These are phyloP conservation scores for Nematolebias whitei DNA, from an alignment of 2,113 vertebrate genomes.

Conservation along the genomic window DNA sequence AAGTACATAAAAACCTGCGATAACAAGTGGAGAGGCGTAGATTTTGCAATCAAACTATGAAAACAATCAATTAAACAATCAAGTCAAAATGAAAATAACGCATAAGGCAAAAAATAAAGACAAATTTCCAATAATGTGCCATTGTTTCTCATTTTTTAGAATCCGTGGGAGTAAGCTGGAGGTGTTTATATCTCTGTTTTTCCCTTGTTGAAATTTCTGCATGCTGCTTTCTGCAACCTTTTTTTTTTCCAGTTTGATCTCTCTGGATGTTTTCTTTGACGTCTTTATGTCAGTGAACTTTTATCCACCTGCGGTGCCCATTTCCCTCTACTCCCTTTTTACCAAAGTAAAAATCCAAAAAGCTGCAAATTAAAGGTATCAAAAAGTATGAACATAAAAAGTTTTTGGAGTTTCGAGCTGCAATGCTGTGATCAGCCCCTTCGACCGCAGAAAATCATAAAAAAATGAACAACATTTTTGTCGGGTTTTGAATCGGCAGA, in stretches of 20 bases:
- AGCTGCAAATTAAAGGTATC: constrained; percentile 14
- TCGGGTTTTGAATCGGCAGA: background rate
- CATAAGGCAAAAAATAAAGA: background rate
- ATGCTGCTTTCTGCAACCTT: background rate
- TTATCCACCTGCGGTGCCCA: constrained; percentile 6
- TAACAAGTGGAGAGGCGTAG: background rate
- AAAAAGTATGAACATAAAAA: constrained; percentile 3
- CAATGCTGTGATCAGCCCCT: background rate
- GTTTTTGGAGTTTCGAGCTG: constrained; percentile 33
- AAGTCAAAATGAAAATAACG: background rate
- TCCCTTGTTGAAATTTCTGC: constrained; percentile 7
- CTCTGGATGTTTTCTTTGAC: constrained; percentile 7
- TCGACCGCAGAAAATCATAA: background rate
- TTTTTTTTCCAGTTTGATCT: background rate
- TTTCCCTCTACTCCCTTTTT: constrained; percentile 6
- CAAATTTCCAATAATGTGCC: background rate
- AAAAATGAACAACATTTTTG: background rate
- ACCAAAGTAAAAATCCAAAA: background rate
- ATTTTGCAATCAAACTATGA: background rate
- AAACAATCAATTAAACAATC: too few relatives aligned
- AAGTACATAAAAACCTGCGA: background rate
- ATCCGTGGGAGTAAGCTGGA: constrained; percentile 7
- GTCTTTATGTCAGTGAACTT: constrained; percentile 7
- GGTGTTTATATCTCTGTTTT: background rate
- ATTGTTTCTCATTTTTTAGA: background rate